Conservation (phyloP, 1,140 invertebrate genomes). For the Trachymyrmex cornetzi region DNA sequence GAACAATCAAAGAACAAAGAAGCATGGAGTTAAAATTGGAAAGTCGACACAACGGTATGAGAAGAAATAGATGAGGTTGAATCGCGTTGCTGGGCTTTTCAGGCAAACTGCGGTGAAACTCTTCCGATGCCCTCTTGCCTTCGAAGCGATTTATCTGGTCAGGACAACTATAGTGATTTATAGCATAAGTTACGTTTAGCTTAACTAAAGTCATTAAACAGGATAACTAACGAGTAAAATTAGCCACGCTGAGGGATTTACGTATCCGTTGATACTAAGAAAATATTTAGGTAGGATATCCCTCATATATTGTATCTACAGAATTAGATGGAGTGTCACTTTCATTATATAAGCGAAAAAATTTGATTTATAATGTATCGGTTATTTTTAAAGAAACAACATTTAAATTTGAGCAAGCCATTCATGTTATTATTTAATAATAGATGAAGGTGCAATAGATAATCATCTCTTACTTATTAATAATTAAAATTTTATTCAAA, state of each 20-base stretch:
- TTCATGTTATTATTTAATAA: background rate
- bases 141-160: slow-evolving; percentile 33
- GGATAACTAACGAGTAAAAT: slow-evolving; percentile 38
- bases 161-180: slow-evolving; percentile 48
- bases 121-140: slow-evolving; percentile 24
- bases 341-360: background rate
- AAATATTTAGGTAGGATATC: slow-evolving; percentile 36
- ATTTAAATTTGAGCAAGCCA: background rate
- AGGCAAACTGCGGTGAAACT: slow-evolving; percentile 42
- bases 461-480: background rate
- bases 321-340: background rate
- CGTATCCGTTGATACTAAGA: slow-evolving; percentile 16
- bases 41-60: slow-evolving; percentile 30
- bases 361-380: background rate
- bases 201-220: slow-evolving; percentile 51
- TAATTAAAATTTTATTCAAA: slow-evolving; percentile 12
- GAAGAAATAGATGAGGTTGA: slow-evolving; percentile 55
- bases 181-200: slow-evolving; percentile 43
- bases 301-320: background rate
- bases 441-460: background rate
- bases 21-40: slow-evolving; percentile 60
- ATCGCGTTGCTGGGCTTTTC: slow-evolving; percentile 43
- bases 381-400: slow-evolving; percentile 8
- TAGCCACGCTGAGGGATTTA: slow-evolving; percentile 30
- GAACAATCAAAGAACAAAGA: slow-evolving; percentile 72